Conservation (phyloP, 1,140 invertebrate genomes). For the Drosophila kepulauana region DNA sequence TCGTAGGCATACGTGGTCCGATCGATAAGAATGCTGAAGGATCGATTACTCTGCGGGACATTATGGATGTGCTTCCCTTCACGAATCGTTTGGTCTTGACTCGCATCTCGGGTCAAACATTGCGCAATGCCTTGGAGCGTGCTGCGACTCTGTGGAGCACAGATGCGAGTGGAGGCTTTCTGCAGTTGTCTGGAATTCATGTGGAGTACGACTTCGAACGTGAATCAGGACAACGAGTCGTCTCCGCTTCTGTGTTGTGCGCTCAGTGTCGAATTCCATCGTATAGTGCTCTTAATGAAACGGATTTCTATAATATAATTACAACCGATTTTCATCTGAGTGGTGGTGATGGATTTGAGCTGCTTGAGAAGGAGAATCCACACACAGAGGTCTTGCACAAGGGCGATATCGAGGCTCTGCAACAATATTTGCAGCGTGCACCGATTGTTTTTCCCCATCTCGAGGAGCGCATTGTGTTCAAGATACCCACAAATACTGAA, state of each 20-base stretch:
- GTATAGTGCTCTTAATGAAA: slow-evolving; percentile 83
- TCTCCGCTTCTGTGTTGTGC: slow-evolving; percentile 86
- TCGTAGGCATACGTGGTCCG: slow-evolving; percentile 63
- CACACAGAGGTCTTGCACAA: slow-evolving; percentile 22
- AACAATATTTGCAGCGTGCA: slow-evolving; percentile 46
- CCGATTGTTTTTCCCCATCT: slow-evolving; percentile 85
- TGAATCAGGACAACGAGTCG: slow-evolving; percentile 85
- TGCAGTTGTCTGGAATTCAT: slow-evolving; percentile 88
- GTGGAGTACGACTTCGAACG: slow-evolving; percentile 86
- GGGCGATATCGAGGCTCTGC: slow-evolving; percentile 37
- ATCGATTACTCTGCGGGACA: slow-evolving; percentile 60
- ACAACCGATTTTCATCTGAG: slow-evolving; percentile 64
- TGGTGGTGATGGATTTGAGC: slow-evolving; percentile 62
- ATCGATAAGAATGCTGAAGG: slow-evolving; percentile 61
- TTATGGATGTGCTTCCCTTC: slow-evolving; percentile 86
- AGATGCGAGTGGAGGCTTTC: slow-evolving; percentile 87
- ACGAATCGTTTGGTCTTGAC: slow-evolving; percentile 86
- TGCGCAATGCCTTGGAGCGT: slow-evolving; percentile 86
- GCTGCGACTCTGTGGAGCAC: slow-evolving; percentile 85
- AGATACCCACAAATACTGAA: background rate
- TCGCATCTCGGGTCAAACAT: slow-evolving; percentile 85
- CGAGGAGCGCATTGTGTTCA: slow-evolving; percentile 85
- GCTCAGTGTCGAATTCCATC: slow-evolving; percentile 85
- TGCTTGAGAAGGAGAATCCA: slow-evolving; percentile 38
- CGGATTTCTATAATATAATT: slow-evolving; percentile 86